Evolutionary conservation across 2,113 vertebrate genomes (phyloP).

Genomic region (Antennarius striatus): DNA sequence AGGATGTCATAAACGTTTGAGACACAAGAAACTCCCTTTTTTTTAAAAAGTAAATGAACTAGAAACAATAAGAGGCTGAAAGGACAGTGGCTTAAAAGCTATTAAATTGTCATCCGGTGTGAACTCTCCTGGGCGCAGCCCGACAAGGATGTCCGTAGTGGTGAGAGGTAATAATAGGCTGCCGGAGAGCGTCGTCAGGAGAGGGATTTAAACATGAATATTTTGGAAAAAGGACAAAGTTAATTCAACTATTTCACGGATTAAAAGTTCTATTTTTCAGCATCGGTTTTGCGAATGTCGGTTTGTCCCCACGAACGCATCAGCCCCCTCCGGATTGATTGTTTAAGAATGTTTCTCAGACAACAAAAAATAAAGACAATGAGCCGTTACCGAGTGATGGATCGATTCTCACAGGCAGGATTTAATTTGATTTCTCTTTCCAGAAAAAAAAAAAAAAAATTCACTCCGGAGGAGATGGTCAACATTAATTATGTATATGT

Average conservation of each 20-base stretch:
- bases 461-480: conserved; percentile 10
- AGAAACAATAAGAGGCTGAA: conserved; percentile 16
- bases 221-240: conserved; percentile 16
- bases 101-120: conserved; percentile 52
- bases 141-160: conserved; percentile 19
- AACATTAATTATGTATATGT: conserved; percentile 32
- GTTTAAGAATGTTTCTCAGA: conserved; percentile 4
- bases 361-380: conserved; percentile 41
- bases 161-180: conserved; percentile 33
- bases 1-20: not conserved
- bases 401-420: conserved; percentile 45
- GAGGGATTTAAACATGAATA: conserved; percentile 1
- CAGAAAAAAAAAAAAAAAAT: conserved; percentile 21
- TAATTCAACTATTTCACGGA: conserved; percentile 1
- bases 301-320: conserved; percentile 3
- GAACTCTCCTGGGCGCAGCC: conserved; percentile 20
- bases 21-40: not conserved
- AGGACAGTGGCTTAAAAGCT: conserved; percentile 20
- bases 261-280: conserved; percentile 1
- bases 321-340: not conserved
- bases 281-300: conserved; percentile 9
- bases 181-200: conserved; percentile 19
- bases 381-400: conserved; percentile 43
- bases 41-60: conserved; percentile 3
- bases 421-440: conserved; percentile 32